Evolutionary conservation across 2,888 invertebrate species (phyloP).

Genomic region (Chironomus tentans): DNA sequence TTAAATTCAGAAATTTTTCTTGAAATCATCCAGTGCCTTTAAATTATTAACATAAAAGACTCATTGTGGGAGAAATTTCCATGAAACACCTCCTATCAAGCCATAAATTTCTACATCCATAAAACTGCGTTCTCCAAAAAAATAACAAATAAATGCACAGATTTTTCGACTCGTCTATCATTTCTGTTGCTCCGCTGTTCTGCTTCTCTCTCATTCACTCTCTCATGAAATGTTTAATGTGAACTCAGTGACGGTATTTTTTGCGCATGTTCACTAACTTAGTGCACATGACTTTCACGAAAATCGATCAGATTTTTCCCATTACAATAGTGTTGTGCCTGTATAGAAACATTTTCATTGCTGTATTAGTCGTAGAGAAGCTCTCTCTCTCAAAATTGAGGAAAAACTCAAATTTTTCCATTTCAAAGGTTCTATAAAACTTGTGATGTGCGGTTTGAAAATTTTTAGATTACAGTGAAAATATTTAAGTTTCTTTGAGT

Average conservation of each 20-base stretch:
- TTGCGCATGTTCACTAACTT: neutral
- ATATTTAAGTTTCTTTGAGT: neutral
- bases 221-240: neutral
- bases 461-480: neutral
- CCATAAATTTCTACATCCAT: neutral
- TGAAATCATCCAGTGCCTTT: too few species aligned
- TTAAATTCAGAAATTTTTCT: too few species aligned
- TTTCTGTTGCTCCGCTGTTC: too few species aligned
- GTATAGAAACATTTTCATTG: neutral
- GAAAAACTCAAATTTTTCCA: neutral
- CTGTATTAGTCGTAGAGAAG: neutral
- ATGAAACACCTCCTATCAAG: too few species aligned
- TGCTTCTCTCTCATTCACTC: neutral
- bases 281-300: neutral
- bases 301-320: conserved; percentile 8
- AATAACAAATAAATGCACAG: neutral
- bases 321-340: neutral
- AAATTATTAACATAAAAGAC: too few species aligned
- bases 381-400: neutral
- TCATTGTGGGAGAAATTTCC: too few species aligned
- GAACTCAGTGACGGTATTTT: neutral
- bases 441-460: neutral
- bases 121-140: neutral
- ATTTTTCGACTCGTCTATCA: neutral
- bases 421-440: neutral